Percentiles rank a stretch among this genome's conserved stretches.
Conservation (phyloP, 2,888 invertebrate species). For the Lumbricus terrestris region DNA sequence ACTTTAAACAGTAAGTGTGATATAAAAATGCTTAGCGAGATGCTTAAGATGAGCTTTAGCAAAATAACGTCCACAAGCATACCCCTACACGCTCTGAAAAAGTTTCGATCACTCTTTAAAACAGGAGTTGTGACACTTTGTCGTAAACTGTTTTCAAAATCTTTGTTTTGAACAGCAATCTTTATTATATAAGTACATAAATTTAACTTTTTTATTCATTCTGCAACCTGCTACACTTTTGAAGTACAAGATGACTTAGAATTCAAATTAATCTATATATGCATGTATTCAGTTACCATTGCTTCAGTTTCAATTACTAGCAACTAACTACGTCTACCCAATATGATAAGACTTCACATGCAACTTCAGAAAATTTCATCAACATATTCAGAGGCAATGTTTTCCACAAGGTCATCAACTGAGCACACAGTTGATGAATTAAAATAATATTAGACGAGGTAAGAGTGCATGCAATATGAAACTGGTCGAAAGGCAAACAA, state of each 20-base stretch:
- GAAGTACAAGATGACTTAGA: not conserved
- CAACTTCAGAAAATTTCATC: not conserved
- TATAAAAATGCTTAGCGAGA: too few species aligned
- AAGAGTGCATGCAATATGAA: not conserved
- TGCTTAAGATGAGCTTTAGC: too few species aligned
- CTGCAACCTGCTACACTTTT: not conserved
- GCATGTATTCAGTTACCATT: not conserved
- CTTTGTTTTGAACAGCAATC: not conserved
- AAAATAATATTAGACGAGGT: not conserved
- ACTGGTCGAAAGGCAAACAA: not conserved
- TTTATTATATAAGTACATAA: not conserved
- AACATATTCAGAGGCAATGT: not conserved
- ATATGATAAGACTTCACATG: not conserved
- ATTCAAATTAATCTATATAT: too few species aligned
- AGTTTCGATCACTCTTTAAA: too few species aligned
- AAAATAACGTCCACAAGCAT: too few species aligned
- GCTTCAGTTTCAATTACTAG: not conserved
- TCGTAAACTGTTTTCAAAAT: not conserved
- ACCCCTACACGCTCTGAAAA: too few species aligned
- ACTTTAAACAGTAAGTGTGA: too few species aligned
- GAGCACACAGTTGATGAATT: not conserved
- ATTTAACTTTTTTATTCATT: not conserved
- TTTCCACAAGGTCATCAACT: not conserved
- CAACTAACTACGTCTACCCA: not conserved
- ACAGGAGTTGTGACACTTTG: not conserved